Evolutionary conservation across 64 coral and sea anemone genomes (phyloP), one percentile per base, ranked within the genome.

Genomic region (Dendronephthya gigantea): DNA sequence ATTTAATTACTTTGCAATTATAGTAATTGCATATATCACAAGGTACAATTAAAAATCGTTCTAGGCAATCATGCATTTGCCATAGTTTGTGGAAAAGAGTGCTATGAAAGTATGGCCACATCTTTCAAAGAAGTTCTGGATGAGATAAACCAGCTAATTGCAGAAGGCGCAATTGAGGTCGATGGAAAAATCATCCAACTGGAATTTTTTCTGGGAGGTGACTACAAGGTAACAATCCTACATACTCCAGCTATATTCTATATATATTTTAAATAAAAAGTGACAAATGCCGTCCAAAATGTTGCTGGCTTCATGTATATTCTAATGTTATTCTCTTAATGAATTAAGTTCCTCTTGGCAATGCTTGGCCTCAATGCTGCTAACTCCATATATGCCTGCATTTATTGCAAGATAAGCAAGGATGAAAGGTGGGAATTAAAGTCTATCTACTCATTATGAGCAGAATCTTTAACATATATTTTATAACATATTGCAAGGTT

Each of bases 111-210:
- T 39, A 8, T 79, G 15, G 8, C 72, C 31, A 35, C 0, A 35
- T 30, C 72, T 16, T 79, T 79, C 72, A 79, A 79, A 39, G 72
- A 79, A 79, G 27, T 79, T 79, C 32, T 79, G 25, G 72, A 79
- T 6, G 72, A 79, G 29, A 79, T 79, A 28, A 79, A 79, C 72
- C 3, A 29, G 32, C 36, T 79, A 34, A 79, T 79, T 33, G 36
- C 9, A 35, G 11, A 79, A 79, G 3, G 31, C 7, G 16, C 9
- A 36, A 79, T 79, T 79, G 72, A 79, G 32, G 29, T 35, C 13
- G 28, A 79, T 79, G 72, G 72, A 33, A 34, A 79, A 79, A 79
- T 17, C 25, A 79, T 79, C 29, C n/a, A 36, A 25, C 9, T 74
- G 25, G 25, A 74, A 74, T 74, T 74, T 74, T 74, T 8, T 34